phyloP scores from a whole-genome alignment of 2,797 vertebrate species.

The Poecilia wingei region DNA sequence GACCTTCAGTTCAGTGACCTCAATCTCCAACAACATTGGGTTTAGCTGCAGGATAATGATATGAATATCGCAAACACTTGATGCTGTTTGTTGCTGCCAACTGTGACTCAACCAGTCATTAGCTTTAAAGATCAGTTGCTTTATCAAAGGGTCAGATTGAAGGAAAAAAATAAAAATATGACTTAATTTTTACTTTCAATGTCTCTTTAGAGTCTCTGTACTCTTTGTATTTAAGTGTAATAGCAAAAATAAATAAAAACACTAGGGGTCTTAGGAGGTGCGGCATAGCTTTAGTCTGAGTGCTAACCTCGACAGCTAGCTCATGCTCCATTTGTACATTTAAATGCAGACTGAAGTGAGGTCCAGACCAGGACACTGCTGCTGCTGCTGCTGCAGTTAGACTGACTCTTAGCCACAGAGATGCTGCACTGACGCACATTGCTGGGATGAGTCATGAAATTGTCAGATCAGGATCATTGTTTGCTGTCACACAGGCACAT shows the following conservation, averaged over 20 bases:
- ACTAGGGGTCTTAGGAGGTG: not conserved
- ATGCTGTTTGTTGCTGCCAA: no score
- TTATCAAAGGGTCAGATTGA: not conserved
- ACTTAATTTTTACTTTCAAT: no score
- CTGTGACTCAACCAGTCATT: not conserved
- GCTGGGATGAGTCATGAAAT: conserved; percentile 56
- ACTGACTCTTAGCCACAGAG: not conserved
- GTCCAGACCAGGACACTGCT: not conserved
- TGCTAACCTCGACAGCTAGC: not conserved
- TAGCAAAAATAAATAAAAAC: no score
- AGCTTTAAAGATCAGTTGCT: not conserved
- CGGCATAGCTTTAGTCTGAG: not conserved
- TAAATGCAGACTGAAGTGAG: not conserved
- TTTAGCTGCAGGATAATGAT: not conserved
- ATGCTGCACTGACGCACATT: conserved; percentile 49
- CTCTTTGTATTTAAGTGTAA: no score
- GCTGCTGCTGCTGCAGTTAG: not conserved
- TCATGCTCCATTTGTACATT: not conserved
- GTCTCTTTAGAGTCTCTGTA: no score
- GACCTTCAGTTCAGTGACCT: not conserved
- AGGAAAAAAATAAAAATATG: no score
- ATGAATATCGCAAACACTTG: not conserved
- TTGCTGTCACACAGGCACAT: conserved; percentile 19
- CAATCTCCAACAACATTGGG: not conserved
- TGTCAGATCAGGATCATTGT: conserved; percentile 30